Evolutionary conservation across 1,140 invertebrate species (phyloP).

Genomic region (Daktulosphaira vitifoliae): DNA sequence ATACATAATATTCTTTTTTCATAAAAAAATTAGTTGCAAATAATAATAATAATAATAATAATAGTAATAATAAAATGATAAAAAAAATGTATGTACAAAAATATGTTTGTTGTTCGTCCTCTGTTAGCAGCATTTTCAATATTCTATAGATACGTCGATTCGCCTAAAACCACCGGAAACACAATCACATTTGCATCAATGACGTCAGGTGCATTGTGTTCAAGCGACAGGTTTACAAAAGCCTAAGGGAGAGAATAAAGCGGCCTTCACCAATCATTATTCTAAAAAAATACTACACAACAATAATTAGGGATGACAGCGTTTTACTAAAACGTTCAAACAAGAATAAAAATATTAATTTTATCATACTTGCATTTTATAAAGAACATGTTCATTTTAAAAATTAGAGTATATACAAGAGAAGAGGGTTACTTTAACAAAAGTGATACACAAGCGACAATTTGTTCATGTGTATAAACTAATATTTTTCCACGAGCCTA

Average conservation of each 20-base stretch:
- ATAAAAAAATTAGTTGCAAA: slow-evolving; percentile 21
- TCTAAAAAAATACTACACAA: slow-evolving; percentile 32
- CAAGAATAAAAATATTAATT: slow-evolving; percentile 19
- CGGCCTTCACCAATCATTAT: slow-evolving; percentile 32
- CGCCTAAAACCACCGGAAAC: slow-evolving; percentile 32
- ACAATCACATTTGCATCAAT: slow-evolving; percentile 31
- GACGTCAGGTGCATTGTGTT: slow-evolving; percentile 28
- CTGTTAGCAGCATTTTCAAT: slow-evolving; percentile 26
- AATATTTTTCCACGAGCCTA: slow-evolving; percentile 16
- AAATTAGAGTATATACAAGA: slow-evolving; percentile 19
- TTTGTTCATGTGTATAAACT: slow-evolving; percentile 13
- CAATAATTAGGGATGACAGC: slow-evolving; percentile 11
- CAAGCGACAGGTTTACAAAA: slow-evolving; percentile 31
- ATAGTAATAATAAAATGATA: too few species aligned
- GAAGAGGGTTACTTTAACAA: slow-evolving; percentile 18
- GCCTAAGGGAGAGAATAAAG: slow-evolving; percentile 31
- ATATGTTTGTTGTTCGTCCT: slow-evolving; percentile 18
- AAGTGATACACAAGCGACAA: slow-evolving; percentile 19
- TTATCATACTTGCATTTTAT: slow-evolving; percentile 8
- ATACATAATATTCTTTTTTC: slow-evolving; percentile 3
- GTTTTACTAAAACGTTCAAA: slow-evolving; percentile 22
- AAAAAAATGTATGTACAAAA: slow-evolving; percentile 5
- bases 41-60: too few species aligned
- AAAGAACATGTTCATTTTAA: slow-evolving; percentile 18
- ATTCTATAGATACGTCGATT: slow-evolving; percentile 28